These are phyloP conservation scores for Taxidea taxus DNA, from an alignment of 2,113 vertebrate species.

Conservation along the genomic window DNA sequence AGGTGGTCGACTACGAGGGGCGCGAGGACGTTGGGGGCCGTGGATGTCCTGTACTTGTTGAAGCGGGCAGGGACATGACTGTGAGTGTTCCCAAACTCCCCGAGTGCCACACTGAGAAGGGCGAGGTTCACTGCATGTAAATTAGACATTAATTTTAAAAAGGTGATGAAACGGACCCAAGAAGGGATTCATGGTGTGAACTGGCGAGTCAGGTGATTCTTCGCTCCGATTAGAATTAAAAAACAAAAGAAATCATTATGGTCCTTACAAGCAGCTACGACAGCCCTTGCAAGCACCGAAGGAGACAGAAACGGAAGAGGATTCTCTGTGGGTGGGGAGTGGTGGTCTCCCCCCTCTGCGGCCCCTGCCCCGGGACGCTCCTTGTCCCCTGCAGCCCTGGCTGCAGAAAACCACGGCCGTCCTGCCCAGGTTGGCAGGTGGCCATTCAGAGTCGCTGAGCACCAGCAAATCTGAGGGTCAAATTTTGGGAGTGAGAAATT, in stretches of 20 bases:
- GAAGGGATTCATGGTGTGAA: background rate
- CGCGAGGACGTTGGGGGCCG: background rate
- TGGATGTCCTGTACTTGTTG: no score
- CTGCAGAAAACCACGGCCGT: background rate
- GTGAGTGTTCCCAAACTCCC: background rate
- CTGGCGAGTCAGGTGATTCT: background rate
- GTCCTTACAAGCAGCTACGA: background rate
- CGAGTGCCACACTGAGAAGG: background rate
- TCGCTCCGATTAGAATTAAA: background rate
- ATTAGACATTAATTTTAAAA: background rate
- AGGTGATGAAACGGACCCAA: background rate
- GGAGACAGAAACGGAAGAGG: no score
- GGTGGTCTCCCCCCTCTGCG: accelerated
- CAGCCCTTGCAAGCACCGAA: background rate
- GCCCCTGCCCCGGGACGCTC: background rate
- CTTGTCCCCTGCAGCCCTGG: no score
- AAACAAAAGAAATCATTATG: background rate
- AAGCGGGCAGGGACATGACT: no score
- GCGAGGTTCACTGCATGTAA: no score
- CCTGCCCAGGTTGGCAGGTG: background rate
- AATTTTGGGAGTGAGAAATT: background rate
- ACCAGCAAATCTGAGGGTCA: background rate
- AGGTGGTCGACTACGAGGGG: no score
- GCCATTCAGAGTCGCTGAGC: no score
- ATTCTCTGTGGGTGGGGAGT: accelerated